phyloP scores from a whole-genome alignment of 2,113 vertebrate genomes.

The Rhabdomys dilectus region DNA sequence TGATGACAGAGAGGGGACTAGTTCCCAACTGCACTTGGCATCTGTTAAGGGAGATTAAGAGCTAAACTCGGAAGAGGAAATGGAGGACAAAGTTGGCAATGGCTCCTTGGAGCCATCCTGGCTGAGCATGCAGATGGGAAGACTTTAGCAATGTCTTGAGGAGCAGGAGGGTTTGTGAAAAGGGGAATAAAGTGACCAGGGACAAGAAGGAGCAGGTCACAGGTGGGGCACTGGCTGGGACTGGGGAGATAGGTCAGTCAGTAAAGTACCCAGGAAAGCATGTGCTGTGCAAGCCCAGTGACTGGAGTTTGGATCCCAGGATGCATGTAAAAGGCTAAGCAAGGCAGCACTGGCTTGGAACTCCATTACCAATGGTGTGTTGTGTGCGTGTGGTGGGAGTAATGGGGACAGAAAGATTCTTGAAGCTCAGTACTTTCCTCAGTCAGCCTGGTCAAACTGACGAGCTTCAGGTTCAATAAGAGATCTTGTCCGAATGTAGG shows the following conservation, averaged over 20 bases:
- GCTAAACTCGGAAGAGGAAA: neutral
- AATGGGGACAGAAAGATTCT: neutral
- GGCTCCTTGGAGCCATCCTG: neutral
- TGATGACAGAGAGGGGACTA: neutral
- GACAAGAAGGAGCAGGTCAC: neutral
- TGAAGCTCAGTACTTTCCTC: neutral
- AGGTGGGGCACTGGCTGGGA: neutral
- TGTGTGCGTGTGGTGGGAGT: neutral
- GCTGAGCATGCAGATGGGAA: neutral
- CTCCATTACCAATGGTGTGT: neutral
- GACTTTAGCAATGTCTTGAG: rapidly evolving
- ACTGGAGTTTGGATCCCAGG: neutral
- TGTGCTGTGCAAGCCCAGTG: no score
- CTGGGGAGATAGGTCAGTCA: neutral
- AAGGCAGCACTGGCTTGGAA: neutral
- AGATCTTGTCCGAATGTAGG: neutral
- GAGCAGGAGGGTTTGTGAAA: neutral
- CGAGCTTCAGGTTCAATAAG: neutral
- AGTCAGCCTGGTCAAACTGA: neutral
- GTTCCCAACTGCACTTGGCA: neutral
- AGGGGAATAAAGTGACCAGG: neutral
- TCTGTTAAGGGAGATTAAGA: neutral
- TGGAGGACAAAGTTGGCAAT: neutral
- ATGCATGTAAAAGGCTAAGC: neutral
- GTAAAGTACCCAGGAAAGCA: neutral